phyloP scores from a whole-genome alignment of 1,140 invertebrate genomes.

The Eurytemora carolleeae region DNA sequence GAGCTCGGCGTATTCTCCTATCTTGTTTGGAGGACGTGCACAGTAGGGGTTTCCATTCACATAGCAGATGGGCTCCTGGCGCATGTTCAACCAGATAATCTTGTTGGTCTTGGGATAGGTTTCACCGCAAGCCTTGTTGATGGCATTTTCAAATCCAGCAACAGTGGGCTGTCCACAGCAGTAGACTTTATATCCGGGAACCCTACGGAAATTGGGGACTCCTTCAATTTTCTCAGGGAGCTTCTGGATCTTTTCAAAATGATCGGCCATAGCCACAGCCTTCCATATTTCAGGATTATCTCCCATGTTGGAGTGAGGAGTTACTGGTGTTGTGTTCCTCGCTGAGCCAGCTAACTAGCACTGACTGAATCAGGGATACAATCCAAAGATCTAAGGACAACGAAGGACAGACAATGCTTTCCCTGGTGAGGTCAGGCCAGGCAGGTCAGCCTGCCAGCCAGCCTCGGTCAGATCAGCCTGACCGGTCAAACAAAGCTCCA shows the following conservation, averaged over 20 bases:
- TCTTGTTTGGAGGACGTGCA: conserved; percentile 12
- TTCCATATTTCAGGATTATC: conserved; percentile 15
- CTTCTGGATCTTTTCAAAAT: conserved; percentile 16
- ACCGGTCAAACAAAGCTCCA: too few relatives aligned
- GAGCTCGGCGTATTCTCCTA: conserved; percentile 14
- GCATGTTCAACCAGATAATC: conserved; percentile 16
- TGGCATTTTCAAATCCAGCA: conserved; percentile 14
- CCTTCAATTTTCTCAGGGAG: conserved; percentile 12
- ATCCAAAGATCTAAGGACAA: neutral
- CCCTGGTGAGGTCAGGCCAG: too few relatives aligned
- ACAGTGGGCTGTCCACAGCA: conserved; percentile 16
- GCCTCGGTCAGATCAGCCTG: too few relatives aligned
- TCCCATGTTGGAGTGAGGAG: neutral
- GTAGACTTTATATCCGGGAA: conserved; percentile 15
- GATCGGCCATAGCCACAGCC: conserved; percentile 11
- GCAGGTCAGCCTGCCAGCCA: too few relatives aligned
- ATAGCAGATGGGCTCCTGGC: conserved; percentile 14
- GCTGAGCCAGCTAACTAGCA: neutral
- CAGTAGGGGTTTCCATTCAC: conserved; percentile 15
- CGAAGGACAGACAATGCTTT: too few relatives aligned
- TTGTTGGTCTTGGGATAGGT: conserved; percentile 11
- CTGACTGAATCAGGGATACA: neutral
- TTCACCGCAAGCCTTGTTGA: conserved; percentile 14
- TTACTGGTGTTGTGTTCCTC: neutral
- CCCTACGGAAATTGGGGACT: conserved; percentile 14